A percentile compares a stretch with the other conserved stretches of the same genome.
Evolutionary conservation across 2,888 invertebrate genomes (phyloP).

Genomic region (Agrotis segetum): DNA sequence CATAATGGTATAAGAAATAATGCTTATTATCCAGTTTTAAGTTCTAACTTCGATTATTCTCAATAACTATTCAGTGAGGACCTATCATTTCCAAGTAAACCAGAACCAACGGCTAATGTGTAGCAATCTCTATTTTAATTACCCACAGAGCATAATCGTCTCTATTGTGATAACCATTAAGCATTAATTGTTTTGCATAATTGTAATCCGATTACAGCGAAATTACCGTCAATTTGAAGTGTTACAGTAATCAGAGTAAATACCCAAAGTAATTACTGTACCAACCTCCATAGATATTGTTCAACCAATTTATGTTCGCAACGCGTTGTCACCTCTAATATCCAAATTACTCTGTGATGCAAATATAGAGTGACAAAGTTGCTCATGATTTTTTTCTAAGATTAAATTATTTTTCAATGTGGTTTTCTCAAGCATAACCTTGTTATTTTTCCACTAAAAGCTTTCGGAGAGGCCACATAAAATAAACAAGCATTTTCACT

Average conservation of each 20-base stretch:
- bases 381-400: background rate
- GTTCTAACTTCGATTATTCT: too few species aligned
- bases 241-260: conserved; percentile 16
- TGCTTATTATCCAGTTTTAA: too few species aligned
- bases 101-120: background rate
- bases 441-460: conserved; percentile 43
- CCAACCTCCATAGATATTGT: background rate
- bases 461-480: conserved; percentile 25
- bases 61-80: too few species aligned
- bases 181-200: conserved; percentile 32
- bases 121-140: too few species aligned
- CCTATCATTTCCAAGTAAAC: background rate
- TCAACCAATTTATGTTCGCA: background rate
- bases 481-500: conserved; percentile 43
- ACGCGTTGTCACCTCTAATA: background rate
- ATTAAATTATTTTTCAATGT: conserved; percentile 1
- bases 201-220: conserved; percentile 40
- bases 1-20: too few species aligned
- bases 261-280: conserved; percentile 1
- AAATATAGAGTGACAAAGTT: background rate
- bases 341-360: conserved; percentile 8
- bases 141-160: background rate
- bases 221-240: conserved; percentile 16
- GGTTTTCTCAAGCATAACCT: conserved; percentile 23
- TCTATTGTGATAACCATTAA: conserved; percentile 5